Evolutionary conservation across 35 echinoderm and acorn worm genomes (phyloP).

Genomic region (Apostichopus californicus): DNA sequence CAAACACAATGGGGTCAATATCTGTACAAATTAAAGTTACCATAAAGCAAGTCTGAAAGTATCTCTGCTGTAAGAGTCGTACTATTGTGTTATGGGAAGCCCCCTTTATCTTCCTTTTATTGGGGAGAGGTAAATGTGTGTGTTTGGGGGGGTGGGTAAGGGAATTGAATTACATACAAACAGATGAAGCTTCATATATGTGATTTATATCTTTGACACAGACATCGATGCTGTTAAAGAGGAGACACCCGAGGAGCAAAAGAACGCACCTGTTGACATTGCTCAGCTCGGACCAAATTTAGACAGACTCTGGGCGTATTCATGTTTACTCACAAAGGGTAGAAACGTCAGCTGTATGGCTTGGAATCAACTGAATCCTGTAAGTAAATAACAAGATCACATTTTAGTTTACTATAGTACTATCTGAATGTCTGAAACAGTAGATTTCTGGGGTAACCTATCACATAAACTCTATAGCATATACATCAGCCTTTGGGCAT

Average conservation of each 20-base stretch:
- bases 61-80: too few species aligned
- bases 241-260: conserved; percentile 54
- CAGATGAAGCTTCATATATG: too few species aligned
- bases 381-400: conserved; percentile 20
- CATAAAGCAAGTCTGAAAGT: too few species aligned
- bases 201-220: background rate
- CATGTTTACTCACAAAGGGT: conserved; percentile 89
- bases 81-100: too few species aligned
- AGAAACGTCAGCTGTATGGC: conserved; percentile 91
- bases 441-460: too few species aligned
- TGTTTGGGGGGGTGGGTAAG: too few species aligned
- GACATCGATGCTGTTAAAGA: conserved; percentile 70
- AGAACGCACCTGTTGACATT: conserved; percentile 67
- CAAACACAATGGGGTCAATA: too few species aligned
- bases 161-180: too few species aligned
- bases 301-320: conserved; percentile 94
- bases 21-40: too few species aligned
- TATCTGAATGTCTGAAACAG: background rate
- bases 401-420: background rate
- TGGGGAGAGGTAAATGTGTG: too few species aligned
- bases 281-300: conserved; percentile 91
- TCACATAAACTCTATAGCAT: too few species aligned
- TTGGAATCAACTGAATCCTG: conserved; percentile 87
- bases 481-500: background rate
- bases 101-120: too few species aligned